Evolutionary conservation across 92 coral and sea anemone species (phyloP), one percentile per base, ranked within the genome.

Genomic region (Epizoanthus fatuus): DNA sequence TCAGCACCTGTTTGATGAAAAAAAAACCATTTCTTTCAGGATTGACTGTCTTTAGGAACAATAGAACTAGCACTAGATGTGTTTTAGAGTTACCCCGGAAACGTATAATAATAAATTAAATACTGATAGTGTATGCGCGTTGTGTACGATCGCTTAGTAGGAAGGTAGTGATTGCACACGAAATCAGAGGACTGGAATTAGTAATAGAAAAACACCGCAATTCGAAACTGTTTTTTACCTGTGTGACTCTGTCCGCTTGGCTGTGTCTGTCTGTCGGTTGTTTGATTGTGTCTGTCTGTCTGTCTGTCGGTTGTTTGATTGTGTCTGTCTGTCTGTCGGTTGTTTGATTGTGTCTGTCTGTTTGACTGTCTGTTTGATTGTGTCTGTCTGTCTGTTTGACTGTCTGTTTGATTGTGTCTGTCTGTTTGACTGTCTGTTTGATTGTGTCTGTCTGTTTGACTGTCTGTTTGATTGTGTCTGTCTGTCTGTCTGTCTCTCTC

Each of bases 1-100:
- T 93, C 5, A 97, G 90, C 67, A 93, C 86, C 99, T 97, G 79
- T 19, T 63, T 53, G 14, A 17, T 14, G 11, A 29, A 74, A 59
- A 16, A 17, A 7, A n/a, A n/a, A n/a, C n/a, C 0, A 58, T n/a
- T 10, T 16, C 15, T 54, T 3, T 54, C n/a, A 40, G 53, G 29
- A 10, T 22, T n/a, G 16, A 20, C 11, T 16, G 35, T 17, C 32
- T 8, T 45, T 71, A 2, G 32, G 5, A 7, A 71, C 16, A 29
- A 29, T 42, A 10, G 12, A 20, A 22, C 16, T 72, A 11, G 19
- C 3, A 12, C 15, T 2, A 8, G 7, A 0, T 51, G 16, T 44
- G 56, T 29, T 29, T 16, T 10, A 12, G 49, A 5, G 8, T 44
- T 44, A 4, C 8, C 7, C 7, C 49, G 49, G 49, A 44, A 44